These are phyloP conservation scores for Tachyglossus aculeatus DNA, from an alignment of 2,797 vertebrate species.

Conservation along the genomic window DNA sequence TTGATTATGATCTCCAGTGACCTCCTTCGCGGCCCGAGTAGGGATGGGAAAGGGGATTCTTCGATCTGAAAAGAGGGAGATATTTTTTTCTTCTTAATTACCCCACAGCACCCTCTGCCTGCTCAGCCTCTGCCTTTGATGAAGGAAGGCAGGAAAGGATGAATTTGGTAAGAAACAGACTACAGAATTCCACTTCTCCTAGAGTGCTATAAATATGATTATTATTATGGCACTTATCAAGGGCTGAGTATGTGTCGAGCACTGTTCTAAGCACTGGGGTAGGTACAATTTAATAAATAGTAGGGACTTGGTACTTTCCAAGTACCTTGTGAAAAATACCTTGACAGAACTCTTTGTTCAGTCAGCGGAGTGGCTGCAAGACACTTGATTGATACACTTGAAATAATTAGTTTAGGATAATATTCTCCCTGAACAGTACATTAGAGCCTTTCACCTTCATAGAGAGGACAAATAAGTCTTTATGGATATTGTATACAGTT, in stretches of 20 bases:
- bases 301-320: constrained; percentile 7
- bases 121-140: too few relatives aligned
- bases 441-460: neutral
- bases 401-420: constrained; percentile 13
- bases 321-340: constrained; percentile 6
- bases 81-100: too few relatives aligned
- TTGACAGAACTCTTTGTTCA: constrained; percentile 8
- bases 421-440: neutral
- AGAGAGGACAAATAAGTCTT: neutral
- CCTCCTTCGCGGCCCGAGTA: too few relatives aligned
- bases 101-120: too few relatives aligned
- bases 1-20: too few relatives aligned
- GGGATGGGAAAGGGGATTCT: too few relatives aligned
- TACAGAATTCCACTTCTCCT: constrained; percentile 46
- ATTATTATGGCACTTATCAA: too few relatives aligned
- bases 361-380: neutral
- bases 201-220: too few relatives aligned
- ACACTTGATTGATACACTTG: neutral
- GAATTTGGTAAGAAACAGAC: constrained; percentile 58
- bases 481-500: constrained; percentile 21
- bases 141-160: constrained; percentile 51
- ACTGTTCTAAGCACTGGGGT: too few relatives aligned
- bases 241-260: too few relatives aligned
- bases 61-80: too few relatives aligned
- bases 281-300: too few relatives aligned